A percentile compares a stretch with the other conserved stretches of the same genome.
Evolutionary conservation across 2,113 vertebrate species (phyloP).

Genomic region (Tragelaphus scriptus): DNA sequence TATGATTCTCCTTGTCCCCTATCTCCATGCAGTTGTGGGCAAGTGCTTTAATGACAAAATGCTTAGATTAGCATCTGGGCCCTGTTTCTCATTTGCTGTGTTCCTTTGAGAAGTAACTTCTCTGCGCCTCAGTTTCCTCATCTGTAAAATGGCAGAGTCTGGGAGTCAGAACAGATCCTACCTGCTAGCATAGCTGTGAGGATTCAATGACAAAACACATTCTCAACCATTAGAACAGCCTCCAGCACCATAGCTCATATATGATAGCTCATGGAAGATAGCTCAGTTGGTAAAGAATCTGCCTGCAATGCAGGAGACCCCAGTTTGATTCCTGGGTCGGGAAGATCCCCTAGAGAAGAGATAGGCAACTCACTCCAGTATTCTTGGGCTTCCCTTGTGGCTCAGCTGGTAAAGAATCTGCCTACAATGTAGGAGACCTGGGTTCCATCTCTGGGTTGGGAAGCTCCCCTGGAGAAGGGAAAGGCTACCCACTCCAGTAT

Average conservation of each 20-base stretch:
- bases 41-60: background rate
- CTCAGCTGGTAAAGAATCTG: background rate
- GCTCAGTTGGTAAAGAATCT: background rate
- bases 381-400: background rate
- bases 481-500: background rate
- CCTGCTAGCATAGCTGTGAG: background rate
- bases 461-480: background rate
- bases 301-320: background rate
- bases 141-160: background rate
- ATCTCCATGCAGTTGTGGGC: background rate
- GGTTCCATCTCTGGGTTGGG: background rate
- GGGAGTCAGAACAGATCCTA: background rate
- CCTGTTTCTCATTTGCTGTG: background rate
- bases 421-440: background rate
- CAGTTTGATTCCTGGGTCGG: background rate
- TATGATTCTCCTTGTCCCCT: background rate
- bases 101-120: background rate
- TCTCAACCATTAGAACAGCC: background rate
- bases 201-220: background rate
- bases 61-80: background rate
- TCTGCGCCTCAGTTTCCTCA: conserved; percentile 23
- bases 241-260: background rate
- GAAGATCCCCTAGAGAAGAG: background rate
- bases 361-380: background rate
- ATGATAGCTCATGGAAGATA: background rate